Percentiles rank a stretch among this genome's conserved stretches.
These are phyloP conservation scores for Serrognathus titanus DNA, from an alignment of 2,888 invertebrate genomes.

Conservation along the genomic window DNA sequence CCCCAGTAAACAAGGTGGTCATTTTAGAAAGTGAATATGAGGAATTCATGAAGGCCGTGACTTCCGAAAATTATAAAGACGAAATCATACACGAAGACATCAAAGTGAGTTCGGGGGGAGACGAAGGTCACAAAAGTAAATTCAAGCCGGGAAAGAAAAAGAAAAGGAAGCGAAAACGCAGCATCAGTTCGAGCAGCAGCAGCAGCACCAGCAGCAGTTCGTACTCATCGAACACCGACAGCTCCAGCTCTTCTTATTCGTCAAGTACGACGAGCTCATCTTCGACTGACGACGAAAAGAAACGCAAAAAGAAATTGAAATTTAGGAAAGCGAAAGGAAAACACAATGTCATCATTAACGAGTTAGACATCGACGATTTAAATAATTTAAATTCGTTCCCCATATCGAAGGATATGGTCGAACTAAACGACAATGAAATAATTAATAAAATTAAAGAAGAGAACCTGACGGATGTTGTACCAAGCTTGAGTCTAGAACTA, in stretches of 20 bases:
- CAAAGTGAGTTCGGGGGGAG: neutral
- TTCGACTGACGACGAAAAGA: neutral
- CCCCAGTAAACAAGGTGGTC: constrained; percentile 3
- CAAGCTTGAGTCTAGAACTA: too few relatives aligned
- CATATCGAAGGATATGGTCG: neutral
- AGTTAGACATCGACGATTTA: constrained; percentile 7
- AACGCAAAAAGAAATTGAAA: constrained; percentile 7
- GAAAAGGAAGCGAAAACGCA: constrained; percentile 14
- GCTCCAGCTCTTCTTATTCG: constrained; percentile 26
- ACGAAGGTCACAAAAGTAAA: neutral
- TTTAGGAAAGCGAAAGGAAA: too few relatives aligned
- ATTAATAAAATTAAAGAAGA: constrained; percentile 2
- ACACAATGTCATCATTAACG: neutral
- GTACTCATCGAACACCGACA: constrained; percentile 9
- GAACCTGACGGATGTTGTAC: too few relatives aligned
- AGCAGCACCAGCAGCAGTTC: constrained; percentile 17
- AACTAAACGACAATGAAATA: neutral
- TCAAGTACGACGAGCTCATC: constrained; percentile 23
- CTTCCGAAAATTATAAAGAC: constrained; percentile 30
- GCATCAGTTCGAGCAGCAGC: constrained; percentile 16
- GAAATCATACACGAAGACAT: neutral
- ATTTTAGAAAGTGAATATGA: constrained; percentile 52
- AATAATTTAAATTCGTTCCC: constrained; percentile 13
- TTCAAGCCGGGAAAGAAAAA: constrained; percentile 14
- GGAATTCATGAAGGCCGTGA: constrained; percentile 58